A percentile compares a stretch with the other conserved stretches of the same genome.
phyloP scores from a whole-genome alignment of 2,797 vertebrate species.

The Petrocephalus schoutedeni region DNA sequence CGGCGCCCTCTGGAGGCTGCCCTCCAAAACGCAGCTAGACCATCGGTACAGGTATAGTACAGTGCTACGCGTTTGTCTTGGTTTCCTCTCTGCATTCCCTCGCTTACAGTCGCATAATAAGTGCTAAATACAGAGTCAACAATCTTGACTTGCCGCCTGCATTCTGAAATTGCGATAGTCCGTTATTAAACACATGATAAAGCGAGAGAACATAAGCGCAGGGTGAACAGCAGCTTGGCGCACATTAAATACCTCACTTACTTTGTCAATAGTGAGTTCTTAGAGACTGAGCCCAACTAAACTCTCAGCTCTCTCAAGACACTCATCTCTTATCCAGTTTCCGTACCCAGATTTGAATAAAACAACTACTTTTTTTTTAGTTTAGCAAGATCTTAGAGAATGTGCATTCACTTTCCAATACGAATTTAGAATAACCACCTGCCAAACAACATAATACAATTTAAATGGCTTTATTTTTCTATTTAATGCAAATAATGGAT shows the following conservation, averaged over 20 bases:
- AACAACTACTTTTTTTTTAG: neutral
- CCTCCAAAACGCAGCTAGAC: constrained; percentile 62
- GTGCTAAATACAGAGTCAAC: neutral
- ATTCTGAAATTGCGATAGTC: constrained; percentile 6
- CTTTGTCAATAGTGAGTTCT: neutral
- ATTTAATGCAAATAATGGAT: neutral
- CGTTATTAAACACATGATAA: constrained; percentile 18
- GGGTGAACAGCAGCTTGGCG: neutral
- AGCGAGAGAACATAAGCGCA: constrained; percentile 9
- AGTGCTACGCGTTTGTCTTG: neutral
- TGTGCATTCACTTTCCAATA: no score
- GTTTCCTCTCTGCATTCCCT: neutral
- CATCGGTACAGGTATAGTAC: constrained; percentile 59
- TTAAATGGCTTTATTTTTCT: neutral
- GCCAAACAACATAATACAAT: neutral
- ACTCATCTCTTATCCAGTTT: neutral
- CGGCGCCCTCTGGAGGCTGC: constrained; percentile 66
- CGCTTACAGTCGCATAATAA: constrained; percentile 8
- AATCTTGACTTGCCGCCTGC: neutral
- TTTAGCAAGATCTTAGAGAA: no score
- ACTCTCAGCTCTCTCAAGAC: neutral
- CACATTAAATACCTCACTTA: neutral
- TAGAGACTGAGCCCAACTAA: neutral
- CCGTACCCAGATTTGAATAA: neutral
- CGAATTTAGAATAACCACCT: neutral